Evolutionary conservation across 2,113 vertebrate genomes (phyloP), one percentile per base, ranked within the genome.

Genomic region (Hyaena hyaena): DNA sequence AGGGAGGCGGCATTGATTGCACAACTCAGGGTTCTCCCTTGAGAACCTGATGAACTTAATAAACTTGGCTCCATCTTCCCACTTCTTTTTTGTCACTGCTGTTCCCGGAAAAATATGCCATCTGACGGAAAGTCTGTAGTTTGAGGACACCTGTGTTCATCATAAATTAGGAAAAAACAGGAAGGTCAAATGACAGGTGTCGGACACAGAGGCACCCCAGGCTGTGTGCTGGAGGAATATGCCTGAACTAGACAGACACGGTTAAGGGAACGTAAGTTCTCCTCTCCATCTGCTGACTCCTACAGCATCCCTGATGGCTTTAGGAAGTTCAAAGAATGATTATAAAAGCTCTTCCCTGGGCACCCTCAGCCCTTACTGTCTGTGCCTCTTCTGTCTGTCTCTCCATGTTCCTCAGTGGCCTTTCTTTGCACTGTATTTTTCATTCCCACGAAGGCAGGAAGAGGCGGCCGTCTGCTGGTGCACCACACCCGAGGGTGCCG

Each of bases 221-320:
- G 65, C 15, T 17, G 39, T 58, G 80, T 66, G 31, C 48, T 12
- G 63, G 92, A 84, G 48, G 28, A 23, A 11, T 17, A 11, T 1
- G 24, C 17, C 55, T 12, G 53, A 21, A 45, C 21, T 12, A 39
- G 35, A 53, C 5, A 24, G 71, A 14, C n/a, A 23, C 82, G 80
- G 0, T 26, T 43, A 17, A 39, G 43, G 5, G 31, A n/a, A 28
- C 1, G 0, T 23, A 31, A 93, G 63, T n/a, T 58, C 28, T 17
- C 5, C 43, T 45, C 55, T 61, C 24, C 23, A 10, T 35, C 55
- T 53, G 61, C 76, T 24, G 28, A 61, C 93, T 39, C 43, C 12
- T 0, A 28, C 19, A n/a, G 45, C 53, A 39, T 28, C 81, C 58
- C 45, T 31, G n/a, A n/a, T 73, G 39, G 71, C 50, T 55, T 45